Evolutionary conservation across 2,113 vertebrate species (phyloP), one percentile per base, ranked within the genome.

Genomic region (Hippoglossus stenolepis): DNA sequence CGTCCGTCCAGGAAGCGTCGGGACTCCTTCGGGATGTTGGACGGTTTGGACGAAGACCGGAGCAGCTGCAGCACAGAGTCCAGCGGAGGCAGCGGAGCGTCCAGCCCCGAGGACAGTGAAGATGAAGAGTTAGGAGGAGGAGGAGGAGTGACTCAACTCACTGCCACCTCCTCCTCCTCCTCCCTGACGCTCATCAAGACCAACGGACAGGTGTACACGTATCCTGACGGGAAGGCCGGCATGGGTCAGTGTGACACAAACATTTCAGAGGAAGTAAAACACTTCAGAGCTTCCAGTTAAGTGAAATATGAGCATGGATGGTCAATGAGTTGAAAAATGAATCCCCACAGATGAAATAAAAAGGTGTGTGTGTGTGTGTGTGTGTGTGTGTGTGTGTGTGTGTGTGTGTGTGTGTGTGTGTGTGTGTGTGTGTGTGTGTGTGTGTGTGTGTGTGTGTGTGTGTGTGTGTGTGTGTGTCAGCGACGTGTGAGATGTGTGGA

Each of bases 181-280:
- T 95, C 91, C 73, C 95, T 99, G 85, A 97, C 97, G 0, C 96
- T 98, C 86, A 97, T 99, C 92, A 98, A 97, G 94, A 98, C 97
- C 85, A 98, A 98, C 87, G 97, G 97, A n/a, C 97, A 99, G 87
- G 95, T 98, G 78, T 99, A 99, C 94, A 98, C 96, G 17, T 99
- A 98, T 2, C 97, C 97, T 1, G 97, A 99, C 84, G 97, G 97
- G 53, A 98, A 98, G 90, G 96, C 97, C 58, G 97, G 97, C 88
- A 98, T 99, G 97, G 97, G 97, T 98, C 43, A 95, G 97, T 71
- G 11, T 1, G 26, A 12, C 17, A 58, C 3, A 3, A 2, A 21
- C n/a, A 28, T 28, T 9, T 35, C 35, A 14, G 2, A 23, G 12
- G 12, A 1, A 21, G 53, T 3, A 21, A 3, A 2, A 51, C 47